These are phyloP conservation scores for Allolobophora icterica DNA, from an alignment of 2,888 invertebrate species.

Conservation along the genomic window DNA sequence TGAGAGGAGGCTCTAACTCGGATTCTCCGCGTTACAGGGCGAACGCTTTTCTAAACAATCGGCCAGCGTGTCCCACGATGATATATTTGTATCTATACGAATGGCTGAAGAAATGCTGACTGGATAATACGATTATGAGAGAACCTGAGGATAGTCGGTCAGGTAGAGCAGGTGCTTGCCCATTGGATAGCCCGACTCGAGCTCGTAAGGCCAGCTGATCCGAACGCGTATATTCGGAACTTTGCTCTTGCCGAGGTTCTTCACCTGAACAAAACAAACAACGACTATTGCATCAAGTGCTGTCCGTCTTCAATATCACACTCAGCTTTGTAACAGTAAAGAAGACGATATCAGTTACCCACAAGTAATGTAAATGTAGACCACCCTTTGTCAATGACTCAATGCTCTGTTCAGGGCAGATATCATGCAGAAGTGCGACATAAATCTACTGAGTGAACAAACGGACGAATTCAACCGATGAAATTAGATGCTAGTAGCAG, in stretches of 20 bases:
- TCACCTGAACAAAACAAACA: conserved; percentile 52
- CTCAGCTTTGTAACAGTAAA: not conserved
- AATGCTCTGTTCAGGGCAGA: no score
- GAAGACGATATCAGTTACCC: not conserved
- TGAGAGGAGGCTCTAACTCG: no score
- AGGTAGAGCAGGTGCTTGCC: conserved; percentile 63
- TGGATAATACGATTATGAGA: not conserved
- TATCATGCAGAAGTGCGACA: not conserved
- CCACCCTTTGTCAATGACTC: not conserved
- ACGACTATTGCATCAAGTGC: not conserved
- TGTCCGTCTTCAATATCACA: not conserved
- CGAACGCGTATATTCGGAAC: conserved; percentile 54
- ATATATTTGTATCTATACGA: no score
- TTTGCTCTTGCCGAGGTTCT: conserved; percentile 57
- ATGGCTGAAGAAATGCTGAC: not conserved
- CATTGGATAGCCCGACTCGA: conserved; percentile 49
- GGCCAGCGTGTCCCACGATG: no score
- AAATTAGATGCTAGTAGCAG: no score
- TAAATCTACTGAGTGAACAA: not conserved
- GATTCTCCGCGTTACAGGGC: no score
- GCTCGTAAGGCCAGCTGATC: conserved; percentile 63
- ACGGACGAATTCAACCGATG: no score
- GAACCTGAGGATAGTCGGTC: conserved; percentile 57
- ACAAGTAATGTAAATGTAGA: not conserved
- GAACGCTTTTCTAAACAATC: no score